phyloP scores from a whole-genome alignment of 2,888 invertebrate species.

The Leucophora obtusa region DNA sequence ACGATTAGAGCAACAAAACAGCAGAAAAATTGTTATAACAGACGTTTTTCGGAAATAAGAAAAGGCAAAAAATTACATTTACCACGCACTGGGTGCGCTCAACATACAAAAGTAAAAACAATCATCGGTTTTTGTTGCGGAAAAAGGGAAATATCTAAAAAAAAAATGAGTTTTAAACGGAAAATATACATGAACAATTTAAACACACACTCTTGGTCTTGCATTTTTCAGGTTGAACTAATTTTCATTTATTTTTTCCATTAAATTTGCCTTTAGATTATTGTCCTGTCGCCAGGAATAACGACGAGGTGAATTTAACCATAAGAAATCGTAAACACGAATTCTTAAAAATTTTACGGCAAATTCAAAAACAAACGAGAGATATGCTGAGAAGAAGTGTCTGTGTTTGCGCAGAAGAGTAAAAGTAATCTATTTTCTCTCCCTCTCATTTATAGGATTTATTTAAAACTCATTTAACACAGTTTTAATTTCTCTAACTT shows the following conservation, averaged over 20 bases:
- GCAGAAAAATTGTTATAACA: not conserved
- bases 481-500: not conserved
- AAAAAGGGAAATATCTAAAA: not conserved
- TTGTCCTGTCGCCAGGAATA: slow-evolving; percentile 24
- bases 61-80: slow-evolving; percentile 17
- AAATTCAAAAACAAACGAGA: slow-evolving; percentile 45
- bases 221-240: slow-evolving; percentile 55
- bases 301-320: slow-evolving; percentile 55
- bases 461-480: not conserved
- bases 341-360: slow-evolving; percentile 18
- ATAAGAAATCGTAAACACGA: slow-evolving; percentile 34
- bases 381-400: not conserved
- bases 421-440: not conserved
- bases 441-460: not conserved
- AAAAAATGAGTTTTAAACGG: not conserved
- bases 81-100: slow-evolving; percentile 34
- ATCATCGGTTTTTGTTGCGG: not conserved
- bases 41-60: slow-evolving; percentile 25
- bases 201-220: slow-evolving; percentile 10
- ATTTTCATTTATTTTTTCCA: slow-evolving; percentile 24
- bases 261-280: not conserved
- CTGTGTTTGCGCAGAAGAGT: slow-evolving; percentile 12
- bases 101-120: slow-evolving; percentile 4
- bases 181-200: slow-evolving; percentile 10
- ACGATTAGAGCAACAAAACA: not conserved